Evolutionary conservation across 2,113 vertebrate genomes (phyloP), one percentile per base, ranked within the genome.

Genomic region (Silurus glanis): DNA sequence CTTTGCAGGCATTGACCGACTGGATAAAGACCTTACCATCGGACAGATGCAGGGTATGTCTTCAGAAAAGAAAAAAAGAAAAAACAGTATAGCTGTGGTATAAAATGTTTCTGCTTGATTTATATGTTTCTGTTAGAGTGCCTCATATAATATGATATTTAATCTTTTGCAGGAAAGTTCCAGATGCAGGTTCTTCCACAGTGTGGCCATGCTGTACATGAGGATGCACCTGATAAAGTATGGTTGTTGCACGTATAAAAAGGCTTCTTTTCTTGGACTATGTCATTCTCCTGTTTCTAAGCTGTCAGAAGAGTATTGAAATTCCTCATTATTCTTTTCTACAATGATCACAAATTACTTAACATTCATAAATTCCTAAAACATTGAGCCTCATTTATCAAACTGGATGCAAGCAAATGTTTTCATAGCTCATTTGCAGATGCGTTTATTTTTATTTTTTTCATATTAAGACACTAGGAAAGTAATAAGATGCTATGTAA

Each of bases 1-100:
- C 23, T 23, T 12, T 23, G 7, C 88, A 99, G 98, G 98, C 91
- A 96, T 99, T 89, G 98, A 99, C 94, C 95, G 98, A 88, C 95
- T 99, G 92, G 98, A 99, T 94, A 99, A 99, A 96, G 98, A 99
- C 91, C 96, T 99, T 78, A 99, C 98, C 62, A 99, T 99, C 91
- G 98, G 98, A 91, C 98, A 99, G 92, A 99, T 99, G 98, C 98
- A 99, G 95, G 98, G 98, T 99, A 93, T 93, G 91, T 1, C n/a
- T n/a, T 71, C 79, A 51, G 59, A 74, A 37, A n/a, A 4, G 58
- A 79, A 79, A 79, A 37, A 9, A 23, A 9, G 17, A 79, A 37
- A 9, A 23, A 9, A 28, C 13, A 28, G 49, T 55, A 25, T 56
- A 28, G 13, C n/a, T 78, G n/a, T 58, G 25, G 14, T 37, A 58